A percentile compares a stretch with the other conserved stretches of the same genome.
Evolutionary conservation across 1,140 invertebrate genomes (phyloP).

Genomic region (Lepidostoma basale): DNA sequence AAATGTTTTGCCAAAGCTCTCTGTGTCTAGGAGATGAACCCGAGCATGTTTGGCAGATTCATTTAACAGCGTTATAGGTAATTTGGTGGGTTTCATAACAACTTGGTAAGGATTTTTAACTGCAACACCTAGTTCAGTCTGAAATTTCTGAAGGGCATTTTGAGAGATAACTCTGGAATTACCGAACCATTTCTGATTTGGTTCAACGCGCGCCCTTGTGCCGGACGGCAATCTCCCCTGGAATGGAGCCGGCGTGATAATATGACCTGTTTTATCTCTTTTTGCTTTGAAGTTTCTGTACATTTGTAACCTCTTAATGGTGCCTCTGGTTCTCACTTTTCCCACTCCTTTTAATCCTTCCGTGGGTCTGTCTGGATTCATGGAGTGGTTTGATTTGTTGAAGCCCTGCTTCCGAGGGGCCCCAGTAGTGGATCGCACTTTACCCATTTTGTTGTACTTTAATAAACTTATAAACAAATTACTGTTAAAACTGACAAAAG

Average conservation of each 20-base stretch:
- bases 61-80: slow-evolving; percentile 94
- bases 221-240: slow-evolving; percentile 90
- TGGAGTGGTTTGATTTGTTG: slow-evolving; percentile 81
- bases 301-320: slow-evolving; percentile 96
- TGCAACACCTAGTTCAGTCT: slow-evolving; percentile 92
- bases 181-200: slow-evolving; percentile 98
- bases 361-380: slow-evolving; percentile 83
- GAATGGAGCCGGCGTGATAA: slow-evolving; percentile 92
- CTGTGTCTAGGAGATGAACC: slow-evolving; percentile 94
- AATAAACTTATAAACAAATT: slow-evolving; percentile 1
- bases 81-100: slow-evolving; percentile 93
- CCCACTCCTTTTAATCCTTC: slow-evolving; percentile 84
- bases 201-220: slow-evolving; percentile 91
- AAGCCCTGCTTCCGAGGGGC: slow-evolving; percentile 77
- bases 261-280: slow-evolving; percentile 89
- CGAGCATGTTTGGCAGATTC: slow-evolving; percentile 89
- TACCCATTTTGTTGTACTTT: slow-evolving; percentile 64
- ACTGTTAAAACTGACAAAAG: neutral
- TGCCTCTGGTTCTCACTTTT: slow-evolving; percentile 85
- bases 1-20: slow-evolving; percentile 93
- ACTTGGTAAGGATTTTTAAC: slow-evolving; percentile 97
- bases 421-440: slow-evolving; percentile 72
- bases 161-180: slow-evolving; percentile 92
- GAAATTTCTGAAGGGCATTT: slow-evolving; percentile 94
- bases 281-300: slow-evolving; percentile 97